Conservation (phyloP, 2,797 vertebrate species). For the Esox lucius region DNA sequence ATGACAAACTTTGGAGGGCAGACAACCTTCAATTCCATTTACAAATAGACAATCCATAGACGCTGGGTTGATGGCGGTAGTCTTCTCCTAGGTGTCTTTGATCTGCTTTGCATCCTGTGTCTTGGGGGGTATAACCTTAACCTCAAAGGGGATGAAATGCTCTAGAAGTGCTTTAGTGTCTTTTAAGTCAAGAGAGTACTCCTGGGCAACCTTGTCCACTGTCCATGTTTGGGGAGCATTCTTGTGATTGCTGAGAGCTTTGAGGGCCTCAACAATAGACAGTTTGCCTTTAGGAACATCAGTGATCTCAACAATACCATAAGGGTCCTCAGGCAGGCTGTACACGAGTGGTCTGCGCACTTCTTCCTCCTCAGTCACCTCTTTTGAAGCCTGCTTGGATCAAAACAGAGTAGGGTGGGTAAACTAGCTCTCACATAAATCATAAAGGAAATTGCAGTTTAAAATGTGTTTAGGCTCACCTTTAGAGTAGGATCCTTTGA, state of each 20-base stretch:
- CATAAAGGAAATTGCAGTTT: neutral
- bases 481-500: conserved; percentile 76
- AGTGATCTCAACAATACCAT: conserved; percentile 61
- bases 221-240: conserved; percentile 83
- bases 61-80: neutral
- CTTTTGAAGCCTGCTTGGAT: conserved; percentile 19
- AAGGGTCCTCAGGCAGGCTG: conserved; percentile 53
- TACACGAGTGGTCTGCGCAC: conserved; percentile 72
- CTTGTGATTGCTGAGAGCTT: conserved; percentile 84
- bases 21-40: neutral
- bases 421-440: neutral
- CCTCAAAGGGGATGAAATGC: conserved; percentile 86
- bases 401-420: neutral
- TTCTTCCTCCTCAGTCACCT: neutral
- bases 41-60: conserved; percentile 36
- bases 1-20: no score
- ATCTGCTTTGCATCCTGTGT: conserved; percentile 68
- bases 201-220: conserved; percentile 82
- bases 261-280: conserved; percentile 84
- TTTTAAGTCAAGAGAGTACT: conserved; percentile 83
- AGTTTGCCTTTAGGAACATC: conserved; percentile 88
- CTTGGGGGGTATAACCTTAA: conserved; percentile 75
- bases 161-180: conserved; percentile 81
- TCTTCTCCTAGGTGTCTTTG: conserved; percentile 59
- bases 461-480: conserved; percentile 47